phyloP scores from a whole-genome alignment of 2,113 vertebrate species.

The Gadus chalcogrammus region DNA sequence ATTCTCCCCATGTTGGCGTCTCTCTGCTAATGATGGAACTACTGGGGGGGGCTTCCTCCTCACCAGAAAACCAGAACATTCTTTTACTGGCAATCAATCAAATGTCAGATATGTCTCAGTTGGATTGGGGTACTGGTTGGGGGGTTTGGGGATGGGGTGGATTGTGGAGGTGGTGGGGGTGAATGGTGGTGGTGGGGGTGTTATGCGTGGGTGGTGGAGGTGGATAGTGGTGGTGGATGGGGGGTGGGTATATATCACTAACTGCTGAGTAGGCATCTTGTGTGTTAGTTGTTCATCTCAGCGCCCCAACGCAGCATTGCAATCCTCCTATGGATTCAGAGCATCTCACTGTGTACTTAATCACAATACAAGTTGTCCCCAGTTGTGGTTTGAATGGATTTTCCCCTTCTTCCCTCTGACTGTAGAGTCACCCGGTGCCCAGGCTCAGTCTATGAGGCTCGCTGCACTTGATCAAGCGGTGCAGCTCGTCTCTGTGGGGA shows the following conservation, averaged over 20 bases:
- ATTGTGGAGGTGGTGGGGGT: too few species aligned
- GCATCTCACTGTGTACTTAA: constrained; percentile 62
- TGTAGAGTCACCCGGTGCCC: constrained; percentile 48
- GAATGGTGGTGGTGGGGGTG: too few species aligned
- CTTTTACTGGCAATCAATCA: constrained; percentile 41
- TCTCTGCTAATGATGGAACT: too few species aligned
- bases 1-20: too few species aligned
- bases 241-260: constrained; percentile 13
- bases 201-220: too few species aligned
- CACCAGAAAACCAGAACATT: too few species aligned
- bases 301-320: constrained; percentile 32
- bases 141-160: too few species aligned
- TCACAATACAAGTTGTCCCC: constrained; percentile 65
- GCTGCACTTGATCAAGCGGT: constrained; percentile 75
- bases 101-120: constrained; percentile 59
- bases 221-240: too few species aligned
- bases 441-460: constrained; percentile 49
- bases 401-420: constrained; percentile 30
- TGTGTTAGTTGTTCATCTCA: constrained; percentile 54
- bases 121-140: constrained; percentile 5
- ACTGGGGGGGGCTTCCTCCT: neutral
- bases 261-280: constrained; percentile 63
- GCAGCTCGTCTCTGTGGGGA: constrained; percentile 64
- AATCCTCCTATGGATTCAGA: constrained; percentile 57
- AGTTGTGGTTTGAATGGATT: constrained; percentile 53